Evolutionary conservation across 2,888 invertebrate species (phyloP).

Genomic region (Gryllus longicercus): DNA sequence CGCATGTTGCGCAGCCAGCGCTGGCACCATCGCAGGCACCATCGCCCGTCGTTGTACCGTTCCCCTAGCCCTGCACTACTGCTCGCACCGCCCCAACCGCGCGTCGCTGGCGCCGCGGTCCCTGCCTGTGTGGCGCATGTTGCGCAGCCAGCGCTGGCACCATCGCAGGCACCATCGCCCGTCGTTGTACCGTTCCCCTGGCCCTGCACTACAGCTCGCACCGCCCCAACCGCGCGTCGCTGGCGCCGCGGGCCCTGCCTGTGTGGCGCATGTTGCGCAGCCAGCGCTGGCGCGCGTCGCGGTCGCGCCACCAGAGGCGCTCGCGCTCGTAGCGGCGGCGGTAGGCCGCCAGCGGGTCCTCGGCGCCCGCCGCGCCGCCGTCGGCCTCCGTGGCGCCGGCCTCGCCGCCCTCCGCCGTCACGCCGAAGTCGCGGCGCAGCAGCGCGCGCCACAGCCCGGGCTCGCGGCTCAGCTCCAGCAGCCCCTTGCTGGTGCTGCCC

Average conservation of each 20-base stretch:
- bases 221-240: too few species aligned
- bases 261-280: background rate
- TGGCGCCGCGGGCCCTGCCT: background rate
- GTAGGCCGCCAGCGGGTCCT: background rate
- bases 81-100: too few species aligned
- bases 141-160: too few species aligned
- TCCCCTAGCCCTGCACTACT: too few species aligned
- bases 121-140: too few species aligned
- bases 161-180: too few species aligned
- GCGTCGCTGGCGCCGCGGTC: too few species aligned
- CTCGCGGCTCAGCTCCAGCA: background rate
- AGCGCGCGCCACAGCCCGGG: background rate
- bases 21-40: too few species aligned
- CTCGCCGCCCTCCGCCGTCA: background rate
- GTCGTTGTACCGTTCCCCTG: too few species aligned
- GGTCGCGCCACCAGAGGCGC: background rate
- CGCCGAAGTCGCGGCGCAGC: background rate
- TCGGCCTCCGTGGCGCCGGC: background rate
- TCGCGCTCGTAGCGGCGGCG: background rate
- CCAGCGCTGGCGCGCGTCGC: background rate
- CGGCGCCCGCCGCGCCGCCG: background rate
- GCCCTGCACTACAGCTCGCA: too few species aligned
- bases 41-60: too few species aligned
- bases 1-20: background rate
- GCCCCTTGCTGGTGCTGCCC: background rate